These are phyloP conservation scores for Odontomyia ornata DNA, from an alignment of 2,888 invertebrate species.

Conservation along the genomic window DNA sequence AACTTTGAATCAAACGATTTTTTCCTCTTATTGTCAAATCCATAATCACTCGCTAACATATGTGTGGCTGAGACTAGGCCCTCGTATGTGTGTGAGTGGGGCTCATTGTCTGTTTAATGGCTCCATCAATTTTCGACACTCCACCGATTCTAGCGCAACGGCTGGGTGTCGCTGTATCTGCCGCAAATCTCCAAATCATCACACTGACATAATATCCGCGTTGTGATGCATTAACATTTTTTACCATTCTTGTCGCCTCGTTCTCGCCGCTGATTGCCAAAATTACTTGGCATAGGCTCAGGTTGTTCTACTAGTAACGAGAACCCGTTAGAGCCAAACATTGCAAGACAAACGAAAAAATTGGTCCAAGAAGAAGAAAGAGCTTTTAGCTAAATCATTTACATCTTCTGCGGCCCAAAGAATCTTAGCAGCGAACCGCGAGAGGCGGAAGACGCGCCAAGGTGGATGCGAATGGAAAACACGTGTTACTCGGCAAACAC, in stretches of 20 bases:
- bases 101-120: background rate
- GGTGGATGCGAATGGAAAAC: no score
- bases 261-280: background rate
- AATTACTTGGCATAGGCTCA: slow-evolving; percentile 2
- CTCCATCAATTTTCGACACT: slow-evolving; percentile 23
- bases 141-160: slow-evolving; percentile 8
- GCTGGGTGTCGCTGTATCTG: slow-evolving; percentile 7
- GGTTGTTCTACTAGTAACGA: slow-evolving; percentile 21
- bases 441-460: background rate
- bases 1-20: slow-evolving; percentile 16
- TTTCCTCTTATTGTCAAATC: slow-evolving; percentile 14
- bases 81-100: background rate
- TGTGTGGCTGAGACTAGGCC: no score
- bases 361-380: slow-evolving; percentile 24
- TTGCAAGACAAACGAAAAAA: background rate
- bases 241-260: background rate
- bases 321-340: slow-evolving; percentile 29
- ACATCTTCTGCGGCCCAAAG: background rate
- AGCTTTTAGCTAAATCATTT: slow-evolving; percentile 18
- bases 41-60: background rate
- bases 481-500: no score
- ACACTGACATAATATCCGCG: slow-evolving; percentile 3
- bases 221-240: slow-evolving; percentile 30
- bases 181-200: slow-evolving; percentile 3
- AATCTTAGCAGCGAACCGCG: background rate